A percentile compares a stretch with the other conserved stretches of the same genome.
Conservation (phyloP, 2,888 invertebrate genomes). For the Augochlorella aurata region DNA sequence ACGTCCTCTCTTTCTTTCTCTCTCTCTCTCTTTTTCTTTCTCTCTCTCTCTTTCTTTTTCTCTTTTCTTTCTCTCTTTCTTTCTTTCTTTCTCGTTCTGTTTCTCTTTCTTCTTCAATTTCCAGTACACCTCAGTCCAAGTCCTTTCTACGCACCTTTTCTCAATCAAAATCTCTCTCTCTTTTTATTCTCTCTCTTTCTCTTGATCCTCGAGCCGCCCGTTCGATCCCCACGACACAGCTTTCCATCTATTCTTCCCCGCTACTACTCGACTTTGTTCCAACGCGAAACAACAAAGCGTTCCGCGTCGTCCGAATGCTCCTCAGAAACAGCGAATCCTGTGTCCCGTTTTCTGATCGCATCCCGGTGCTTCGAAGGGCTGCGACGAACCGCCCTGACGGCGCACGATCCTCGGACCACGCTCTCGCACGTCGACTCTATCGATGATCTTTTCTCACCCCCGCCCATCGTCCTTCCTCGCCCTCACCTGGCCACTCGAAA, state of each 20-base stretch:
- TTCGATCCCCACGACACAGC: background rate
- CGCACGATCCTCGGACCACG: slow-evolving; percentile 11
- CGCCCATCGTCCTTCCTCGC: background rate
- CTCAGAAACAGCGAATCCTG: slow-evolving; percentile 11
- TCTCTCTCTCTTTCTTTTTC: slow-evolving; percentile 5
- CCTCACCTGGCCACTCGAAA: background rate
- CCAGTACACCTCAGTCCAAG: background rate
- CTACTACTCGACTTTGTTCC: background rate
- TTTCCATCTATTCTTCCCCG: slow-evolving; percentile 17
- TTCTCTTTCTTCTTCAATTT: background rate
- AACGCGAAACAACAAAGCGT: background rate
- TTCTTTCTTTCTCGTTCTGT: background rate
- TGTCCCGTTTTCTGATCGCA: slow-evolving; percentile 33
- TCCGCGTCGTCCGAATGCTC: slow-evolving; percentile 5
- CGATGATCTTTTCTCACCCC: background rate
- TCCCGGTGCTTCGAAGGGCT: slow-evolving; percentile 45
- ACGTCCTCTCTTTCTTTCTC: slow-evolving; percentile 7
- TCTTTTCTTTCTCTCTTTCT: slow-evolving; percentile 74
- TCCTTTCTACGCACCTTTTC: slow-evolving; percentile 13
- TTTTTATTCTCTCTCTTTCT: too few species aligned
- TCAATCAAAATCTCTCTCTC: background rate
- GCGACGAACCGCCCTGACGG: slow-evolving; percentile 30
- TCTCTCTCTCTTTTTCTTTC: background rate
- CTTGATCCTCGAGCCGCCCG: too few species aligned
- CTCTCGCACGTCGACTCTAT: background rate